A percentile compares a stretch with the other conserved stretches of the same genome.
Conservation (phyloP, 1,140 invertebrate genomes). For the Calliphora vicina region DNA sequence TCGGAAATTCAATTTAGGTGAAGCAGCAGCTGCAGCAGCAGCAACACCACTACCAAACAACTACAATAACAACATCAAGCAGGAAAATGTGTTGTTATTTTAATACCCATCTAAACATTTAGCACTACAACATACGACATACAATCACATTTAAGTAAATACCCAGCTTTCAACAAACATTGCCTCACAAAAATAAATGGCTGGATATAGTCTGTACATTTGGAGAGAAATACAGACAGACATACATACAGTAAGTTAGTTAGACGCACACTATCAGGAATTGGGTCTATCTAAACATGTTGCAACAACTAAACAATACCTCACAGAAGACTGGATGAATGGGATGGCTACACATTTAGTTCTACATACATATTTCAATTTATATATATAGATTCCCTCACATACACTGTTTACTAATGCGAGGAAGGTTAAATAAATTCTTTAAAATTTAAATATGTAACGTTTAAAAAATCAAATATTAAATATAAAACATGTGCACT, state of each 20-base stretch:
- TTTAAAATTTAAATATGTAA: too few relatives aligned
- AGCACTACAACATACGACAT: neutral
- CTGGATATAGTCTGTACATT: neutral
- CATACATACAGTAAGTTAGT: neutral
- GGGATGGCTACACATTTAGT: neutral
- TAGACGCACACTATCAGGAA: neutral
- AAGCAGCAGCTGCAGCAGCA: neutral
- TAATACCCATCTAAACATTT: neutral
- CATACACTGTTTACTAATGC: too few relatives aligned
- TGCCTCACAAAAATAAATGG: neutral
- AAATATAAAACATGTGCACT: too few relatives aligned
- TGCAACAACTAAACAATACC: neutral
- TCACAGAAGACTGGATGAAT: neutral
- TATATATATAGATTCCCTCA: too few relatives aligned
- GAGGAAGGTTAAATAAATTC: too few relatives aligned
- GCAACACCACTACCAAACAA: too few relatives aligned
- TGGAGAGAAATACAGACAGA: neutral
- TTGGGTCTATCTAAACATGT: neutral
- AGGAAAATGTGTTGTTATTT: conserved; percentile 6
- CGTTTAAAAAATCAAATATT: too few relatives aligned
- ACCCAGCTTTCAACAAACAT: neutral
- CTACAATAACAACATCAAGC: neutral
- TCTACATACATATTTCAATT: too few relatives aligned
- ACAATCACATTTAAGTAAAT: neutral
- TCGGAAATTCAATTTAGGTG: neutral